phyloP scores from a whole-genome alignment of 2,888 invertebrate species.

The Steinernema carpocapsae region DNA sequence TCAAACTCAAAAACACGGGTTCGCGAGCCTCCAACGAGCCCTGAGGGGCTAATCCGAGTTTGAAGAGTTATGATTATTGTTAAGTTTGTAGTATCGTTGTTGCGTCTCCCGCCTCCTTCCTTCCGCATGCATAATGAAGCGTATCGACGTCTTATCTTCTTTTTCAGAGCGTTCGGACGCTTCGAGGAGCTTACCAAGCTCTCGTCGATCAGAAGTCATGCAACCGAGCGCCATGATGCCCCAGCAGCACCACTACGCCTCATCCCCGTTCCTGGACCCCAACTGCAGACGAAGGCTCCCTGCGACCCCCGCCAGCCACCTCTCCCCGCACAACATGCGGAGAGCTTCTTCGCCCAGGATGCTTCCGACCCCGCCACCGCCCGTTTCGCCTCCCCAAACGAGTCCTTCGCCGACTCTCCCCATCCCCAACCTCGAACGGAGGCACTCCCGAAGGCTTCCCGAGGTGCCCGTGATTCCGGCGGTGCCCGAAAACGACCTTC shows the following conservation, averaged over 20 bases:
- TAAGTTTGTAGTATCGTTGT: conserved; percentile 32
- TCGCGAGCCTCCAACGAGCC: not conserved
- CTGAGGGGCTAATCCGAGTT: conserved; percentile 7
- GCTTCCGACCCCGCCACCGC: conserved; percentile 60
- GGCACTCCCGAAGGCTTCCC: not conserved
- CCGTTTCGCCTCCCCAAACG: conserved; percentile 21
- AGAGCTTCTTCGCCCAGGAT: conserved; percentile 56
- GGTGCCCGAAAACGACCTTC: not conserved
- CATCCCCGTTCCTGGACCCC: conserved; percentile 49
- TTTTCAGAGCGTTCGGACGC: conserved; percentile 14
- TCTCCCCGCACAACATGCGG: conserved; percentile 41
- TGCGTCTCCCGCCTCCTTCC: not conserved
- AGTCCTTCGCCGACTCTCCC: conserved; percentile 16
- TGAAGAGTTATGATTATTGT: conserved; percentile 29
- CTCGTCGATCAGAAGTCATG: conserved; percentile 1
- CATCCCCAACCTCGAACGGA: not conserved
- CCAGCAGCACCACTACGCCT: conserved; percentile 23
- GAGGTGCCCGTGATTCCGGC: conserved; percentile 14
- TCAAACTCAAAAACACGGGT: too few species aligned
- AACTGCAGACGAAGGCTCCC: conserved; percentile 55
- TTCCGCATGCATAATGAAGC: conserved; percentile 31
- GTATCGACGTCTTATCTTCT: conserved; percentile 2
- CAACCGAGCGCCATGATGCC: conserved; percentile 31
- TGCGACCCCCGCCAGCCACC: conserved; percentile 47
- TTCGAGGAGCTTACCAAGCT: not conserved